Conservation (phyloP, 1,140 invertebrate genomes). For the Asobara japonica region DNA sequence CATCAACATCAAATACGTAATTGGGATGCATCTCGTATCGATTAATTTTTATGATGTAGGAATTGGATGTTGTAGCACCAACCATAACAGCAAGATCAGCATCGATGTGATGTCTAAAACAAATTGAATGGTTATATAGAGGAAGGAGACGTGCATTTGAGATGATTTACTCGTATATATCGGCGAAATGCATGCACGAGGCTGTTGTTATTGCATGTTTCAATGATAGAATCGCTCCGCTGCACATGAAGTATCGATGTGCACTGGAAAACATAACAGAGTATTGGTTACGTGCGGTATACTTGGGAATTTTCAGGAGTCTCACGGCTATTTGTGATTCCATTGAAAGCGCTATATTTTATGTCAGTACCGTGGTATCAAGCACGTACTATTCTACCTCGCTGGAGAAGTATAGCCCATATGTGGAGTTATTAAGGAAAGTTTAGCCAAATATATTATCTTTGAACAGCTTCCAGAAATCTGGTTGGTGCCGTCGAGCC, state of each 20-base stretch:
- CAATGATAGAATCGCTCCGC: conserved; percentile 35
- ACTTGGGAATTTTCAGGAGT: background rate
- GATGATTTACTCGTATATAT: conserved; percentile 39
- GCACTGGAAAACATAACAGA: conserved; percentile 33
- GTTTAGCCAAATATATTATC: too few species aligned
- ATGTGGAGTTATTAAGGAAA: too few species aligned
- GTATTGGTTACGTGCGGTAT: background rate
- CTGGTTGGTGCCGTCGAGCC: too few species aligned
- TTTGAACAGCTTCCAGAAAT: too few species aligned
- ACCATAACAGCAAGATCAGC: conserved; percentile 38
- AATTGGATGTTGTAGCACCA: conserved; percentile 24
- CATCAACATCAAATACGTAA: conserved; percentile 36
- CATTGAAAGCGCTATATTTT: too few species aligned
- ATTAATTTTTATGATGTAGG: conserved; percentile 42
- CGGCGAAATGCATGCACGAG: conserved; percentile 41
- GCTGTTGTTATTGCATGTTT: conserved; percentile 41
- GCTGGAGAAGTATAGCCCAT: too few species aligned
- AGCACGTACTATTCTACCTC: too few species aligned
- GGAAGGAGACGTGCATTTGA: background rate
- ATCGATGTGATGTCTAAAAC: conserved; percentile 37
- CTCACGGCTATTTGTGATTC: too few species aligned
- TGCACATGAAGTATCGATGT: conserved; percentile 44
- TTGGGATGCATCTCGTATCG: conserved; percentile 43
- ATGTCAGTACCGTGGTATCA: too few species aligned
- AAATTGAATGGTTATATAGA: conserved; percentile 3